These are phyloP conservation scores for Piaya cayana DNA, from an alignment of 2,113 vertebrate species.

Conservation along the genomic window DNA sequence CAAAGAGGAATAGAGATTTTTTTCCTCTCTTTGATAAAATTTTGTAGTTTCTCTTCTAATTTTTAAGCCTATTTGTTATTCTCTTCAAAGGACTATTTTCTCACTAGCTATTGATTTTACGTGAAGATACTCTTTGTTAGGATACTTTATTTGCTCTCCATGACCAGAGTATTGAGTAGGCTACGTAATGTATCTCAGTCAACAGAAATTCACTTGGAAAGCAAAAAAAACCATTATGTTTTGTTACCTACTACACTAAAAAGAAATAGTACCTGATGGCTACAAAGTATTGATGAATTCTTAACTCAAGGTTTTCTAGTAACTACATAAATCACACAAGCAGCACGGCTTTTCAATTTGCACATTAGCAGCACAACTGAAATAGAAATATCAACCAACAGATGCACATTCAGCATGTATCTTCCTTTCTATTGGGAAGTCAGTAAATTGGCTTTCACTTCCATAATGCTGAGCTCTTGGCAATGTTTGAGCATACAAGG, in stretches of 20 bases:
- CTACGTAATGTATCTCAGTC: neutral
- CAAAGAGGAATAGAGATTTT: neutral
- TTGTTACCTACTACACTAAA: neutral
- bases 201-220: neutral
- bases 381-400: conserved; percentile 35
- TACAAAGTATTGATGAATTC: neutral
- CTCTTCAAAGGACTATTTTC: neutral
- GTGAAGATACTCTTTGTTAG: neutral
- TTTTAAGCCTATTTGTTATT: neutral
- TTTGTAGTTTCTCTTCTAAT: neutral
- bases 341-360: neutral
- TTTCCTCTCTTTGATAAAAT: neutral
- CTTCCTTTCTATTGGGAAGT: conserved; percentile 12
- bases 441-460: conserved; percentile 17
- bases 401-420: conserved; percentile 29
- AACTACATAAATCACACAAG: neutral
- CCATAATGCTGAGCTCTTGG: conserved; percentile 28
- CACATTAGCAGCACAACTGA: neutral
- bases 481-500: neutral
- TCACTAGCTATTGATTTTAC: neutral
- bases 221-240: neutral
- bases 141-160: neutral
- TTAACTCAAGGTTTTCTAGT: neutral
- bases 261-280: neutral
- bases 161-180: neutral